These are phyloP conservation scores for Tridacna crocea DNA, from an alignment of 2,888 invertebrate genomes.

Conservation along the genomic window DNA sequence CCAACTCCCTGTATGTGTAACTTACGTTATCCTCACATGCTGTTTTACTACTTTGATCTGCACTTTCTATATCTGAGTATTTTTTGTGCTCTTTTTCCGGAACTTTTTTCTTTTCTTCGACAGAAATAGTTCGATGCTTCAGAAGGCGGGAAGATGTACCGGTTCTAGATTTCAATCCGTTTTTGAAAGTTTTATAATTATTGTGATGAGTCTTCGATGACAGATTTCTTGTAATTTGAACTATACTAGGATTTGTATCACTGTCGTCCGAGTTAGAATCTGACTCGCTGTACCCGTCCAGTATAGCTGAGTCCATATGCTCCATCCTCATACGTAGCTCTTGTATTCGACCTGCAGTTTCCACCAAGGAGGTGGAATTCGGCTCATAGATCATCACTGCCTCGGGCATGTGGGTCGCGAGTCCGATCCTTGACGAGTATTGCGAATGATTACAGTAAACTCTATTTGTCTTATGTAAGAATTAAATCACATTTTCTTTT, in stretches of 20 bases:
- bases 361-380: constrained; percentile 30
- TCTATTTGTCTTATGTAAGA: background rate
- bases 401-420: constrained; percentile 41
- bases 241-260: background rate
- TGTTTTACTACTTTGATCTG: background rate
- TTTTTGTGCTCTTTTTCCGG: background rate
- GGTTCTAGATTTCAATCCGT: background rate
- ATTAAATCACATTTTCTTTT: too few relatives aligned
- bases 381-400: constrained; percentile 29
- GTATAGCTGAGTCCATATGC: background rate
- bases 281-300: constrained; percentile 38
- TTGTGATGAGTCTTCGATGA: background rate
- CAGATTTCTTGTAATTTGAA: background rate
- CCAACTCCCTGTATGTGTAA: background rate
- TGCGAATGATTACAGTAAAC: background rate
- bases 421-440: background rate
- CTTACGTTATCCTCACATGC: background rate
- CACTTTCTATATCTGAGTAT: background rate
- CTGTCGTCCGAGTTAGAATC: constrained; percentile 28
- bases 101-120: background rate
- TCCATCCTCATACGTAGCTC: constrained; percentile 35
- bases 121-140: constrained; percentile 6
- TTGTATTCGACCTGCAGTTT: constrained; percentile 39
- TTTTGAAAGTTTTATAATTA: background rate
- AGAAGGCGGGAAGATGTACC: background rate